A percentile compares a stretch with the other conserved stretches of the same genome.
Evolutionary conservation across 2,888 invertebrate genomes (phyloP).

Genomic region (Hyposoter didymator): DNA sequence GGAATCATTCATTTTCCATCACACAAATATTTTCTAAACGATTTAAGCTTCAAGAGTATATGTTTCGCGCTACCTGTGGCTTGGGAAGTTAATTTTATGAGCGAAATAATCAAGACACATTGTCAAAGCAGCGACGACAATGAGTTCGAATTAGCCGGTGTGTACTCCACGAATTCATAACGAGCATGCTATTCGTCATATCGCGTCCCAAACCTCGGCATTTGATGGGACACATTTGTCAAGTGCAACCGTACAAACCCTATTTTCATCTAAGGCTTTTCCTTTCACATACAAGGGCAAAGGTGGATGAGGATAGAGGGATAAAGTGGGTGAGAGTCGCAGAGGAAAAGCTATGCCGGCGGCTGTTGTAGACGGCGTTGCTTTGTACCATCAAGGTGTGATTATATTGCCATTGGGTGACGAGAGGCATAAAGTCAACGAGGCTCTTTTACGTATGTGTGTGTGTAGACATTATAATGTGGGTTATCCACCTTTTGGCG

Average conservation of each 20-base stretch:
- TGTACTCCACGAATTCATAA: constrained; percentile 59
- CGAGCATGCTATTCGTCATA: constrained; percentile 75
- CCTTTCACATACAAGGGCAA: constrained; percentile 42
- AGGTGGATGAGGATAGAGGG: neutral
- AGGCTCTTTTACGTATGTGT: constrained; percentile 43
- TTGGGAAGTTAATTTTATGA: constrained; percentile 75
- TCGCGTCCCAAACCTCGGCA: constrained; percentile 83
- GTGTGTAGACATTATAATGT: neutral
- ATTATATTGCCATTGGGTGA: constrained; percentile 82
- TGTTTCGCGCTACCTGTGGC: constrained; percentile 76
- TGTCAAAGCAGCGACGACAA: constrained; percentile 51
- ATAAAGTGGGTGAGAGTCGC: constrained; percentile 29
- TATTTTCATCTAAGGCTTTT: constrained; percentile 48
- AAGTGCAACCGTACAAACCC: constrained; percentile 65
- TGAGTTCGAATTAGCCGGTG: constrained; percentile 62
- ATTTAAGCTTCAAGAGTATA: neutral
- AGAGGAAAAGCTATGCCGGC: constrained; percentile 69
- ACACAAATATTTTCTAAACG: neutral
- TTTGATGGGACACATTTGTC: constrained; percentile 76
- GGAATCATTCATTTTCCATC: neutral
- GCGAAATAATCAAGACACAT: constrained; percentile 75
- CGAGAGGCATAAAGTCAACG: constrained; percentile 77
- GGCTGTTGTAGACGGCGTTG: constrained; percentile 76
- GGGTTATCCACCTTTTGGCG: constrained; percentile 42
- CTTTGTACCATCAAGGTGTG: constrained; percentile 84